Conservation (phyloP, 1,140 invertebrate genomes). For the Hylaeus anthracinus region DNA sequence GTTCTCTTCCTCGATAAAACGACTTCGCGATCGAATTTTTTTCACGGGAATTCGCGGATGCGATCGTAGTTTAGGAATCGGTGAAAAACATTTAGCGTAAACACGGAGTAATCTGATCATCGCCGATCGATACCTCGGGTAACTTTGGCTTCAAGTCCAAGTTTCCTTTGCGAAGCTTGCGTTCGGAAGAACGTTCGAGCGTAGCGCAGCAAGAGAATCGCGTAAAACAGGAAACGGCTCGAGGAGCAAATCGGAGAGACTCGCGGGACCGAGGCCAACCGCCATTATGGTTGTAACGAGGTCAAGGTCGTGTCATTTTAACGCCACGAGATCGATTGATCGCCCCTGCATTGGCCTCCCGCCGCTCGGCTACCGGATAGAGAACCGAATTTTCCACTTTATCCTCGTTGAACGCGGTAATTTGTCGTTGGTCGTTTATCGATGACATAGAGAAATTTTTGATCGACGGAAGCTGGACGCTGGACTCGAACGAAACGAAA, state of each 20-base stretch:
- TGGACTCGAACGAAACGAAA: no score
- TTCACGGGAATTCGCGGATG: no score
- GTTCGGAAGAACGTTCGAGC: background rate
- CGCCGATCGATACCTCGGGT: slow-evolving; percentile 7
- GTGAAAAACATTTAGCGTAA: no score
- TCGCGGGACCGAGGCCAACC: slow-evolving; percentile 17
- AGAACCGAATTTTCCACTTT: background rate
- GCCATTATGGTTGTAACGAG: slow-evolving; percentile 44
- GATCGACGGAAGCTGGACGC: no score
- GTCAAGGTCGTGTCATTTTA: slow-evolving; percentile 54
- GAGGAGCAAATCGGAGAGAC: slow-evolving; percentile 31
- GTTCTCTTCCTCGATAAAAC: background rate
- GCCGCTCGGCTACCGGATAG: background rate
- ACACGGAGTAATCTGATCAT: background rate
- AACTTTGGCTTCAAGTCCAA: background rate
- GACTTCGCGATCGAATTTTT: background rate
- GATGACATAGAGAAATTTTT: no score
- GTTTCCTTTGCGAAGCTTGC: background rate
- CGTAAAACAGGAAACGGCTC: slow-evolving; percentile 36
- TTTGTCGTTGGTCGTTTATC: no score
- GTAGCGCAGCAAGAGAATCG: slow-evolving; percentile 6
- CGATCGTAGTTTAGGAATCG: no score
- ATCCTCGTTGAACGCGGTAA: no score
- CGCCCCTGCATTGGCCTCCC: slow-evolving; percentile 4
- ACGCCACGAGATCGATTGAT: slow-evolving; percentile 41